Conservation (phyloP, 2,888 invertebrate genomes). For the Tinea trinotella region DNA sequence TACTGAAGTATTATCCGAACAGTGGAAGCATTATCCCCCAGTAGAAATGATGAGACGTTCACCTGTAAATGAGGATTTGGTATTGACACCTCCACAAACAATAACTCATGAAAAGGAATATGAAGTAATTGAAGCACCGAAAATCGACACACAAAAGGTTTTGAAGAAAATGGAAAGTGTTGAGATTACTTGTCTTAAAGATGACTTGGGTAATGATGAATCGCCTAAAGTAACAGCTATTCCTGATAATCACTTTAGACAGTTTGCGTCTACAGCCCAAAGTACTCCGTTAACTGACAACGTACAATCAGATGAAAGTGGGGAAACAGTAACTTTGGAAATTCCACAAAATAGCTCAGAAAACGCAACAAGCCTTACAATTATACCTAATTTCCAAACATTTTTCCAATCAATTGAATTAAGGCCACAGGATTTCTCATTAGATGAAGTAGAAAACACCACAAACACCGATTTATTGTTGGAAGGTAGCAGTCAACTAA, state of each 20-base stretch:
- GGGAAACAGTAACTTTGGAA: slow-evolving; percentile 35
- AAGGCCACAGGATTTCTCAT: slow-evolving; percentile 41
- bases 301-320: slow-evolving; percentile 27
- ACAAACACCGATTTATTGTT: slow-evolving; percentile 33
- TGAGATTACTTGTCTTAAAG: slow-evolving; percentile 32
- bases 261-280: slow-evolving; percentile 46
- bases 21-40: slow-evolving; percentile 44
- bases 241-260: slow-evolving; percentile 35
- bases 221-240: slow-evolving; percentile 28
- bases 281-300: slow-evolving; percentile 47
- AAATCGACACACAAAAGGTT: background rate
- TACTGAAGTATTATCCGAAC: slow-evolving; percentile 45
- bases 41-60: slow-evolving; percentile 52
- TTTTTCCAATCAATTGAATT: slow-evolving; percentile 48
- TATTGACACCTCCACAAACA: slow-evolving; percentile 36
- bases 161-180: slow-evolving; percentile 44
- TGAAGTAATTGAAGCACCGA: slow-evolving; percentile 30
- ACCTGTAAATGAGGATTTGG: slow-evolving; percentile 32
- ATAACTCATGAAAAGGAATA: slow-evolving; percentile 26
- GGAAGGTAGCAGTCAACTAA: slow-evolving; percentile 38
- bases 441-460: background rate
- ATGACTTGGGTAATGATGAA: slow-evolving; percentile 27
- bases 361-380: slow-evolving; percentile 23
- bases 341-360: slow-evolving; percentile 33
- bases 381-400: slow-evolving; percentile 39